These are phyloP conservation scores for Notothenia coriiceps DNA, from an alignment of 2,113 vertebrate genomes.

Conservation along the genomic window DNA sequence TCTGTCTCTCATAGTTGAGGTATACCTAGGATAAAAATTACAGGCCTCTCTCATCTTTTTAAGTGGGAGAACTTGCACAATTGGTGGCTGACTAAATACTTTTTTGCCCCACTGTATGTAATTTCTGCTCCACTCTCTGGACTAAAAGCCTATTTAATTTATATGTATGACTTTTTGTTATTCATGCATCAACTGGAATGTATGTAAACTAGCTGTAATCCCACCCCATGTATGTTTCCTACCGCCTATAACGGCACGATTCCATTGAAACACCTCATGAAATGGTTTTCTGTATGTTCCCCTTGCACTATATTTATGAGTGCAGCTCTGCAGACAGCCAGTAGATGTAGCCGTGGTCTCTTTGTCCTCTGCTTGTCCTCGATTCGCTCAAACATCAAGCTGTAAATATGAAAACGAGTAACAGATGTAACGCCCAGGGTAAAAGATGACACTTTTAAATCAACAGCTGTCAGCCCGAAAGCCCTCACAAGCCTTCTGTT, in stretches of 20 bases:
- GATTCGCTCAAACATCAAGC: neutral
- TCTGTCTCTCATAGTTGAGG: too few relatives aligned
- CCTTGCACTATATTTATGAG: neutral
- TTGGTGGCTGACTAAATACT: too few relatives aligned
- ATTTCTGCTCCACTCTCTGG: neutral
- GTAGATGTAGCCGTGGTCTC: constrained; percentile 34
- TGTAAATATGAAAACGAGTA: neutral
- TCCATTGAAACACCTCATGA: neutral
- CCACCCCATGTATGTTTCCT: neutral
- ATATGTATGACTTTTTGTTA: neutral
- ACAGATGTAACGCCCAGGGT: neutral
- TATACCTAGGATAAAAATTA: too few relatives aligned
- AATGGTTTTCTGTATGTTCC: too few relatives aligned
- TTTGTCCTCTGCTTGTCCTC: neutral
- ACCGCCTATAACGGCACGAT: neutral
- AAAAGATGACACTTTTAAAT: constrained; percentile 14
- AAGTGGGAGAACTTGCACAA: too few relatives aligned
- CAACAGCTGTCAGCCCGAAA: constrained; percentile 18
- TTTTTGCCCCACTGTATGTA: too few relatives aligned
- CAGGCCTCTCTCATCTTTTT: too few relatives aligned
- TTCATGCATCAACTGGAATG: constrained; percentile 9
- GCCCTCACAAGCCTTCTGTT: constrained; percentile 9
- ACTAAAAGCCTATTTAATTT: neutral
- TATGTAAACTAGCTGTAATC: neutral
- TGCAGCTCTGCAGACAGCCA: constrained; percentile 28